A percentile compares a stretch with the other conserved stretches of the same genome.
phyloP scores from a whole-genome alignment of 2,888 invertebrate genomes.

The Cactoblastis cactorum region DNA sequence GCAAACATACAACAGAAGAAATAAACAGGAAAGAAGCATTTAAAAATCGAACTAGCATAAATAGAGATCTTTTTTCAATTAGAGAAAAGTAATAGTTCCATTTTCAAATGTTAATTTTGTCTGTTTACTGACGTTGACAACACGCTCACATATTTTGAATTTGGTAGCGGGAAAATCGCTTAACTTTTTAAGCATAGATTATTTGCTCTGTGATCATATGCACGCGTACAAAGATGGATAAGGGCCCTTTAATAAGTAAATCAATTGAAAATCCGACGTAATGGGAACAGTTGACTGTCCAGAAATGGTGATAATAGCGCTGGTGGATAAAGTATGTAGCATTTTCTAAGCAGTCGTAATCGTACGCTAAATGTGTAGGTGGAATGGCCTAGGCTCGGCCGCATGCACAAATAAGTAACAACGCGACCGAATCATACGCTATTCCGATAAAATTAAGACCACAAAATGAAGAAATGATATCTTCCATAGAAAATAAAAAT shows the following conservation, averaged over 20 bases:
- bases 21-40: background rate
- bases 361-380: constrained; percentile 32
- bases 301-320: constrained; percentile 44
- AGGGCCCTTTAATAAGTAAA: constrained; percentile 73
- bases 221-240: constrained; percentile 66
- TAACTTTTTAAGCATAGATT: background rate
- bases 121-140: too few relatives aligned
- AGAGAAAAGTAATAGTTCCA: background rate
- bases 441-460: constrained; percentile 69
- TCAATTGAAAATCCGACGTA: constrained; percentile 59
- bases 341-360: constrained; percentile 46
- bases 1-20: background rate
- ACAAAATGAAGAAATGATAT: constrained; percentile 64
- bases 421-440: constrained; percentile 52
- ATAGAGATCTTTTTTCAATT: background rate
- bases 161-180: background rate
- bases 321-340: constrained; percentile 46
- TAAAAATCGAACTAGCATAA: background rate
- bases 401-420: constrained; percentile 55
- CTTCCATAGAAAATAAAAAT: constrained; percentile 75
- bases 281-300: constrained; percentile 55
- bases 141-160: background rate
- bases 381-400: constrained; percentile 53
- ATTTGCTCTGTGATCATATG: constrained; percentile 51
- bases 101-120: too few relatives aligned